Conservation (phyloP, 2,113 vertebrate genomes). For the Brachyhypopomus occidentalis region DNA sequence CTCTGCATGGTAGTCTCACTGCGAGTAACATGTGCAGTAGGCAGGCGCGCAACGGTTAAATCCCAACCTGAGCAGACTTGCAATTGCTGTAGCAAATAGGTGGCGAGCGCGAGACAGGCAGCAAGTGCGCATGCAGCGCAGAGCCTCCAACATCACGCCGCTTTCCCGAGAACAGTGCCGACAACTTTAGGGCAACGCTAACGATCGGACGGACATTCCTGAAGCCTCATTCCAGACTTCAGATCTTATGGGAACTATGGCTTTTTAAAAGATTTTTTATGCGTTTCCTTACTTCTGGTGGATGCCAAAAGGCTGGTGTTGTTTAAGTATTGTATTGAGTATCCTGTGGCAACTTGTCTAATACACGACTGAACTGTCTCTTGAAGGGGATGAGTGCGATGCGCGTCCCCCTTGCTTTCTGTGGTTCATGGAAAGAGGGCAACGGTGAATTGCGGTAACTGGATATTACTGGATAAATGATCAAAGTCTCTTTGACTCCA, state of each 20-base stretch:
- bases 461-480: slow-evolving; percentile 68
- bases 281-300: neutral
- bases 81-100: slow-evolving; percentile 41
- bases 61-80: no score
- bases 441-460: slow-evolving; percentile 50
- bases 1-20: neutral
- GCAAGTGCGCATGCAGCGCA: no score
- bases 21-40: slow-evolving; percentile 7
- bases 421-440: slow-evolving; percentile 36
- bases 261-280: neutral
- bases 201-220: neutral
- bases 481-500: slow-evolving; percentile 70
- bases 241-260: neutral
- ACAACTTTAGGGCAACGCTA: slow-evolving; percentile 39
- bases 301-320: neutral
- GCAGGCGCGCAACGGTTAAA: slow-evolving; percentile 35
- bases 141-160: slow-evolving; percentile 19
- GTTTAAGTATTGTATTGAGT: neutral
- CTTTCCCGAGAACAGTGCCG: slow-evolving; percentile 35
- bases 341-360: neutral
- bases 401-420: slow-evolving; percentile 37
- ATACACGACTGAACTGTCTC: slow-evolving; percentile 10
- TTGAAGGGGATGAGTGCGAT: slow-evolving; percentile 36
- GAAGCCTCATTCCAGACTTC: neutral
- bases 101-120: slow-evolving; percentile 58